Evolutionary conservation across 2,888 invertebrate genomes (phyloP).

Genomic region (Agrochola litura): DNA sequence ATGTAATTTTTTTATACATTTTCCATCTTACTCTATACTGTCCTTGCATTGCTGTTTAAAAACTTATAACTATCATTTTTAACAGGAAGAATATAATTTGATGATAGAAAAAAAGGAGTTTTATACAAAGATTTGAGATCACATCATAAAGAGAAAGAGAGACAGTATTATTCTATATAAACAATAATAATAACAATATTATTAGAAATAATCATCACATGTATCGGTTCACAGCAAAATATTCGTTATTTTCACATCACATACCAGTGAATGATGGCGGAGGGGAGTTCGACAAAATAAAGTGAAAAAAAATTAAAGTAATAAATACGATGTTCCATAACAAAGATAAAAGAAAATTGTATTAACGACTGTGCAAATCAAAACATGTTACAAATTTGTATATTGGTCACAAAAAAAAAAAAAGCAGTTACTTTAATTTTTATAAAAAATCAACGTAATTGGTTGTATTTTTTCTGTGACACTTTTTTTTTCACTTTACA

Average conservation of each 20-base stretch:
- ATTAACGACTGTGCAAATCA: slow-evolving; percentile 58
- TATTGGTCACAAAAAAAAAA: slow-evolving; percentile 24
- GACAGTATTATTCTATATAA: slow-evolving; percentile 65
- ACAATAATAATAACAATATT: slow-evolving; percentile 66
- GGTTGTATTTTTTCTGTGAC: slow-evolving; percentile 14
- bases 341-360: slow-evolving; percentile 45
- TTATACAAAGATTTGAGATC: slow-evolving; percentile 77
- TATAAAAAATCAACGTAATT: slow-evolving; percentile 58
- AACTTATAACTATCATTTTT: slow-evolving; percentile 71
- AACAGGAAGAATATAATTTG: slow-evolving; percentile 68
- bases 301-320: slow-evolving; percentile 51
- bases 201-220: slow-evolving; percentile 68
- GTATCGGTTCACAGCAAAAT: slow-evolving; percentile 72
- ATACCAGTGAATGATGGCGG: slow-evolving; percentile 64
- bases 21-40: slow-evolving; percentile 82
- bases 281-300: slow-evolving; percentile 61
- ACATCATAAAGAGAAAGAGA: slow-evolving; percentile 65
- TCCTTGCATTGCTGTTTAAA: slow-evolving; percentile 80
- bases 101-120: slow-evolving; percentile 68
- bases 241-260: slow-evolving; percentile 66
- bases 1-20: slow-evolving; percentile 80
- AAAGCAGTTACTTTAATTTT: slow-evolving; percentile 42
- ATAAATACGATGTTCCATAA: slow-evolving; percentile 62
- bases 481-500: background rate
- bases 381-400: slow-evolving; percentile 26